Percentiles rank a stretch among this genome's conserved stretches.
These are phyloP conservation scores for human (Homo sapiens) DNA, from an alignment of 2,113 vertebrate species.

Conservation along the genomic window DNA sequence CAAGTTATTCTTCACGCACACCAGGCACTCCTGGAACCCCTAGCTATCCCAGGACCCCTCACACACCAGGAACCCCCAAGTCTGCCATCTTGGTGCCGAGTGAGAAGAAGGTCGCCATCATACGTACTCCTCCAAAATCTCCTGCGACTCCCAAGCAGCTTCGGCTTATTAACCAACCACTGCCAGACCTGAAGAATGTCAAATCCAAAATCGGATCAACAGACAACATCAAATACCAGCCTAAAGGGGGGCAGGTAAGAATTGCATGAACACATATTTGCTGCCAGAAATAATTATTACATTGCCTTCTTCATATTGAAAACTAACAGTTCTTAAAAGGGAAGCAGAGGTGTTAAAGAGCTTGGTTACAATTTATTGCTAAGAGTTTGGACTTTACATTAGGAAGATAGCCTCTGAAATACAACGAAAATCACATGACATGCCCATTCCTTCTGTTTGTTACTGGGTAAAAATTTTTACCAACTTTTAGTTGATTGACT, in stretches of 20 bases:
- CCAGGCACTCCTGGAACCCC: constrained; percentile 93
- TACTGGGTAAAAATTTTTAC: neutral
- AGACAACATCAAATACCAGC: constrained; percentile 94
- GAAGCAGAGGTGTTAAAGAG: neutral
- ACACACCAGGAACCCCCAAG: constrained; percentile 95
- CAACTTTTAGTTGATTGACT: neutral
- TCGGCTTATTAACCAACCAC: constrained; percentile 93
- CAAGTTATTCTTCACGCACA: constrained; percentile 95
- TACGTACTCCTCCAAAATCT: constrained; percentile 96
- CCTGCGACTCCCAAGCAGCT: constrained; percentile 94
- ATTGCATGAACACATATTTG: neutral
- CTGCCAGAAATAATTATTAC: neutral
- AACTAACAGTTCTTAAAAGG: neutral
- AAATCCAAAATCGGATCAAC: constrained; percentile 97
- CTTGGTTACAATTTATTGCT: neutral
- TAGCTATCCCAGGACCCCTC: constrained; percentile 92
- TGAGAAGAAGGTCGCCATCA: constrained; percentile 97
- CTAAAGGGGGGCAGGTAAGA: constrained; percentile 96
- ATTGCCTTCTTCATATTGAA: neutral
- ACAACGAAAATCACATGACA: neutral
- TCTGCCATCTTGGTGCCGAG: constrained; percentile 93
- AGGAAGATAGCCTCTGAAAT: neutral
- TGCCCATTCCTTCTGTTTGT: neutral
- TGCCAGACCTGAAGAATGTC: constrained; percentile 95
- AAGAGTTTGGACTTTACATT: neutral